These are phyloP conservation scores for Mormyrops boulengeri DNA, from an alignment of 2,797 vertebrate species.

Conservation along the genomic window DNA sequence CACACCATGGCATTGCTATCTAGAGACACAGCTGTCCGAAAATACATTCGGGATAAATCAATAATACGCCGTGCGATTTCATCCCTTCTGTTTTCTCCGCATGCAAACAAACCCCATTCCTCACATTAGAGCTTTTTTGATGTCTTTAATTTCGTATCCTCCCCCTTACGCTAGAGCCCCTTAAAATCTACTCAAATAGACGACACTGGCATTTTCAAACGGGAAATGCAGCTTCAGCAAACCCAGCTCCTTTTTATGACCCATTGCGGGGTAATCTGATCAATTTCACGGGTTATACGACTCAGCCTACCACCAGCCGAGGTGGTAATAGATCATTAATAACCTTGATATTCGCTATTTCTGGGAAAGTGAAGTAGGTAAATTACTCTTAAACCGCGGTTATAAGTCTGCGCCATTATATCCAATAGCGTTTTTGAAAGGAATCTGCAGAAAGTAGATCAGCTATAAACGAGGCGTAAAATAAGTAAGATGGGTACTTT, in stretches of 20 bases:
- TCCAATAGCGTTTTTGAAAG: slow-evolving; percentile 5
- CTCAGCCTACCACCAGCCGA: slow-evolving; percentile 45
- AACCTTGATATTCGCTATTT: slow-evolving; percentile 46
- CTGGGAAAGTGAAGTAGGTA: slow-evolving; percentile 28
- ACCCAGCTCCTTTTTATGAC: slow-evolving; percentile 43
- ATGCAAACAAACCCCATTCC: slow-evolving; percentile 30
- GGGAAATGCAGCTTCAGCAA: slow-evolving; percentile 49
- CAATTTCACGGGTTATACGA: slow-evolving; percentile 61
- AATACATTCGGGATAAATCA: slow-evolving; percentile 39
- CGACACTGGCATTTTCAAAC: slow-evolving; percentile 38
- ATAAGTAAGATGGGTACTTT: background rate
- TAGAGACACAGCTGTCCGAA: slow-evolving; percentile 35
- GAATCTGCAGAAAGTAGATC: background rate
- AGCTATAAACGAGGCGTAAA: background rate
- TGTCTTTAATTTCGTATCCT: slow-evolving; percentile 43
- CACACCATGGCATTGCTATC: slow-evolving; percentile 25
- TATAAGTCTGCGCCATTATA: background rate
- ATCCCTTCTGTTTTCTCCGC: slow-evolving; percentile 20
- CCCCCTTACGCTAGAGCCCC: slow-evolving; percentile 29
- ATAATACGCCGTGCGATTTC: slow-evolving; percentile 20
- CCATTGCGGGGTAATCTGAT: slow-evolving; percentile 64
- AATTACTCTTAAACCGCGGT: slow-evolving; percentile 32
- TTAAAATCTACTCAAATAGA: slow-evolving; percentile 49
- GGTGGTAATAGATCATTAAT: slow-evolving; percentile 59
- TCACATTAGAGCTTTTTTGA: slow-evolving; percentile 31